These are phyloP conservation scores for Philaethria dido DNA, from an alignment of 2,888 invertebrate genomes.

Conservation along the genomic window DNA sequence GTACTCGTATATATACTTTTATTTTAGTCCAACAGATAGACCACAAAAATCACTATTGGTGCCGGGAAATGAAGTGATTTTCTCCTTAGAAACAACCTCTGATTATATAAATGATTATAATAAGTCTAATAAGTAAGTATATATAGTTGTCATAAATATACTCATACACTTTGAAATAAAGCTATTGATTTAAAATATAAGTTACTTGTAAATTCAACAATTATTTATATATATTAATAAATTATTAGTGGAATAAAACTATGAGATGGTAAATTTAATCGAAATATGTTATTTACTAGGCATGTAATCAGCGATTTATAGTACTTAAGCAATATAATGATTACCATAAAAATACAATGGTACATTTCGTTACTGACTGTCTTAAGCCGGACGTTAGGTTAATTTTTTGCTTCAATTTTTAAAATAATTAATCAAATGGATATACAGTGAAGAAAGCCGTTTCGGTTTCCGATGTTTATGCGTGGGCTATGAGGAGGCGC, in stretches of 20 bases:
- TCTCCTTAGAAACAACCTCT: conserved; percentile 97
- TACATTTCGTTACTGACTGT: too few species aligned
- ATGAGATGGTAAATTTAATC: too few species aligned
- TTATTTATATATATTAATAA: too few species aligned
- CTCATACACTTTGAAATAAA: too few species aligned
- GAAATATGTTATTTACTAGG: too few species aligned
- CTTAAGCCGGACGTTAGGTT: neutral
- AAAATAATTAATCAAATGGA: too few species aligned
- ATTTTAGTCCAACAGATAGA: conserved; percentile 87
- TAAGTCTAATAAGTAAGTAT: conserved; percentile 52
- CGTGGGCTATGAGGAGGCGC: conserved; percentile 91
- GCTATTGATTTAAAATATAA: too few species aligned
- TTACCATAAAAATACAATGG: too few species aligned
- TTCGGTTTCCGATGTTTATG: conserved; percentile 91
- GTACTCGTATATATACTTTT: conserved; percentile 24
- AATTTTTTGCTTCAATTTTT: neutral
- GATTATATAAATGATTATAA: conserved; percentile 96
- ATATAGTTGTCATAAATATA: neutral
- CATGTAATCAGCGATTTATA: too few species aligned
- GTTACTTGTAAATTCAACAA: too few species aligned
- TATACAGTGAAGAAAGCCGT: conserved; percentile 65
- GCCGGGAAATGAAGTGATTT: conserved; percentile 97
- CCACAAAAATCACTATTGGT: conserved; percentile 93
- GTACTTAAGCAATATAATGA: too few species aligned
- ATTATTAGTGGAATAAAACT: too few species aligned